phyloP scores from a whole-genome alignment of 2,797 vertebrate species.

The Epinephelus malabaricus region DNA sequence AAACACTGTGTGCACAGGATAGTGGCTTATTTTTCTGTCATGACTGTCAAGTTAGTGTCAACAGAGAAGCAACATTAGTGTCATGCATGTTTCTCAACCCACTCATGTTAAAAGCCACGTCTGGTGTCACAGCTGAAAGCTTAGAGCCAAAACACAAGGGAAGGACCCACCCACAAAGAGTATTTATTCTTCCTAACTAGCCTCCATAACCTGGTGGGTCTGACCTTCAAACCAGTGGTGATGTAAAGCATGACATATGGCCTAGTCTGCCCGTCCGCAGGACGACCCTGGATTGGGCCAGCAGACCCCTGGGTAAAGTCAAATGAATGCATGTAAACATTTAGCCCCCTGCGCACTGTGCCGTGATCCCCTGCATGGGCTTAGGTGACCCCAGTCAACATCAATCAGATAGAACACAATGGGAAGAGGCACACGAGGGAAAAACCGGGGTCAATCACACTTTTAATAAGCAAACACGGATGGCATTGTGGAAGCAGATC shows the following conservation, averaged over 20 bases:
- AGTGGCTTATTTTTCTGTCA: slow-evolving; percentile 62
- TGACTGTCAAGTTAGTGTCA: slow-evolving; percentile 68
- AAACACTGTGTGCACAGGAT: slow-evolving; percentile 49
- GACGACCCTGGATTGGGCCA: slow-evolving; percentile 41
- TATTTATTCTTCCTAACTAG: slow-evolving; percentile 63
- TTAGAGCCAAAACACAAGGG: slow-evolving; percentile 33
- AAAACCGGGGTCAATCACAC: slow-evolving; percentile 73
- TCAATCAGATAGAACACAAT: slow-evolving; percentile 84
- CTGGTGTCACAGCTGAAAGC: slow-evolving; percentile 49
- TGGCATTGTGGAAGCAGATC: slow-evolving; percentile 75
- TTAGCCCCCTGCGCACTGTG: slow-evolving; percentile 78
- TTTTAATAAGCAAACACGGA: slow-evolving; percentile 79
- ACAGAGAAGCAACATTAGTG: slow-evolving; percentile 64
- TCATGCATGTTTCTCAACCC: slow-evolving; percentile 49
- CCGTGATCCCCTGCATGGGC: slow-evolving; percentile 76
- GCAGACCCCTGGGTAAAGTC: slow-evolving; percentile 78
- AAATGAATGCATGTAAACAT: slow-evolving; percentile 87
- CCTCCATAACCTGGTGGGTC: slow-evolving; percentile 56
- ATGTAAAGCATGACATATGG: slow-evolving; percentile 70
- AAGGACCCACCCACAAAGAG: slow-evolving; percentile 41
- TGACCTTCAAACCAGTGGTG: slow-evolving; percentile 64
- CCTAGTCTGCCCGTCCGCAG: slow-evolving; percentile 23
- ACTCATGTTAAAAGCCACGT: slow-evolving; percentile 41
- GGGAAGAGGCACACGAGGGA: slow-evolving; percentile 74
- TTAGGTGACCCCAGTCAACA: slow-evolving; percentile 86